phyloP scores from a whole-genome alignment of 2,888 invertebrate species.

The Trichogramma dendrolimi region DNA sequence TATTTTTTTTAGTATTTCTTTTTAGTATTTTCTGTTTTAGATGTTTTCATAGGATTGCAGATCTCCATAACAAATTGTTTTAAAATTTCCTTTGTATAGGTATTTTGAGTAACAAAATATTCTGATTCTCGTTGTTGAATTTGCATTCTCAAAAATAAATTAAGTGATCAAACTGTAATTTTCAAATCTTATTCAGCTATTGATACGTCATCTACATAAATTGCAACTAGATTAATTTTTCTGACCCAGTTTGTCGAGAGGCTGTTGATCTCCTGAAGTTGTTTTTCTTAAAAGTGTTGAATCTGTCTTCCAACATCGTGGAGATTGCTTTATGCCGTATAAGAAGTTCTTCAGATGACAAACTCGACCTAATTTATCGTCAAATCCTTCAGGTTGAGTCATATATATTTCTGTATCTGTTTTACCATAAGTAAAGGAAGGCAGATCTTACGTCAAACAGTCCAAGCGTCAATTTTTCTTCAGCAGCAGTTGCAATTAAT shows the following conservation, averaged over 20 bases:
- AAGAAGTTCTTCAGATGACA: background rate
- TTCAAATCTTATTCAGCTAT: constrained; percentile 29
- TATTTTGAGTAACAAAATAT: constrained; percentile 27
- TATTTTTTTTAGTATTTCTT: no score
- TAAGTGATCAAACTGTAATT: constrained; percentile 27
- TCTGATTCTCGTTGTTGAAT: constrained; percentile 30
- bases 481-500: constrained; percentile 25
- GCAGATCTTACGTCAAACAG: constrained; percentile 28
- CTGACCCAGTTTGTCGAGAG: background rate
- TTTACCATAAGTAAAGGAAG: constrained; percentile 13
- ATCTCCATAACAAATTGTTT: constrained; percentile 20
- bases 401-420: constrained; percentile 14
- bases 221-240: background rate
- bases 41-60: constrained; percentile 26
- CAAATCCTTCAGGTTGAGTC: background rate
- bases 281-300: no score
- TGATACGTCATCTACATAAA: background rate
- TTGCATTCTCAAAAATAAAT: constrained; percentile 31
- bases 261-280: no score
- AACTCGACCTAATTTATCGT: background rate
- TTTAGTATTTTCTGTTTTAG: no score
- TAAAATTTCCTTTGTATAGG: constrained; percentile 25
- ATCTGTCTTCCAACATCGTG: no score
- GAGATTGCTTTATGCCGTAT: background rate
- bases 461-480: constrained; percentile 16